Evolutionary conservation across 2,113 vertebrate species (phyloP).

Genomic region (Bombycilla garrulus): DNA sequence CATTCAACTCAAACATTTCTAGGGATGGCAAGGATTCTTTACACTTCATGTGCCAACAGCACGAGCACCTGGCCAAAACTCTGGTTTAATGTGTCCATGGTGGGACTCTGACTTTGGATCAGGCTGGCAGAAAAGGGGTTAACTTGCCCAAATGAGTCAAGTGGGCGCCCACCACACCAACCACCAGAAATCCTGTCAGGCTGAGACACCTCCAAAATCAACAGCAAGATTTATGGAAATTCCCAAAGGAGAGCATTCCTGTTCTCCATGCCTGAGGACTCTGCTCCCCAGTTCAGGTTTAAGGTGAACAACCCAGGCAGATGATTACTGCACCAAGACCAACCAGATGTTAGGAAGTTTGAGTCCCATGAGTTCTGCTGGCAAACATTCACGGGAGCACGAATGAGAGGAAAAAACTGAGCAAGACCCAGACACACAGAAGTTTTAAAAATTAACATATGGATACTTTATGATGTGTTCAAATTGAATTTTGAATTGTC

Average conservation of each 20-base stretch:
- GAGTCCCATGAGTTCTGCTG: neutral
- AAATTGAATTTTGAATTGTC: neutral
- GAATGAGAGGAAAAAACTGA: neutral
- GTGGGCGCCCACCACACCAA: neutral
- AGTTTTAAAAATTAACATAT: neutral
- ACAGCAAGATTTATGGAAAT: neutral
- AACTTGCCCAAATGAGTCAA: neutral
- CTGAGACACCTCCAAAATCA: neutral
- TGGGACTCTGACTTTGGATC: neutral
- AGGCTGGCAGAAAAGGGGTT: neutral
- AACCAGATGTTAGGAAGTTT: neutral
- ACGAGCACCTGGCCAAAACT: neutral
- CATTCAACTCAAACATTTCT: neutral
- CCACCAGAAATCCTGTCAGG: neutral
- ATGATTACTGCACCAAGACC: neutral
- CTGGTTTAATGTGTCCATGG: neutral
- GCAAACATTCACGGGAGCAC: rapidly evolving
- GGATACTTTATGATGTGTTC: neutral
- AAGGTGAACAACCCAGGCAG: neutral
- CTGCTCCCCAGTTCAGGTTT: neutral
- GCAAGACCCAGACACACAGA: neutral
- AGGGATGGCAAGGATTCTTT: neutral
- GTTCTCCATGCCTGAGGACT: neutral
- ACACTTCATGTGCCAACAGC: neutral
- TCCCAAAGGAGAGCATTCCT: neutral